Percentiles rank a stretch among this genome's conserved stretches.
Conservation (phyloP, 2,888 invertebrate species). For the Myopa tessellatipennis region DNA sequence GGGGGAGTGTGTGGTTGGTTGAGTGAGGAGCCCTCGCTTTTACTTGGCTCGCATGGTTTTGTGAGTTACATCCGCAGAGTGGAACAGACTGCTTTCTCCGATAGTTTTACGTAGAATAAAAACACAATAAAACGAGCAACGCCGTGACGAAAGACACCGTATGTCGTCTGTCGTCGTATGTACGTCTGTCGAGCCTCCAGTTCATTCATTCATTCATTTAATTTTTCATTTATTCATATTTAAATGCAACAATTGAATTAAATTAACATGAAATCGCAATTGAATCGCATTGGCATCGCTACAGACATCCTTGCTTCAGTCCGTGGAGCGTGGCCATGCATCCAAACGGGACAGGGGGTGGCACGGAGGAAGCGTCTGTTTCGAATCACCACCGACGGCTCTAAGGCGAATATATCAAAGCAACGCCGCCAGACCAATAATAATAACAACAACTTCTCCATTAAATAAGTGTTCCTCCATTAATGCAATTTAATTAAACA, state of each 20-base stretch:
- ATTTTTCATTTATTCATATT: not conserved
- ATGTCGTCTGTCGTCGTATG: too few species aligned
- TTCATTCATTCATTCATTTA: too few species aligned
- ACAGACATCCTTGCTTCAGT: not conserved
- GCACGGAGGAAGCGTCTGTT: conserved; percentile 37
- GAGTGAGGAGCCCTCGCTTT: not conserved
- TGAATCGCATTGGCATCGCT: conserved; percentile 14
- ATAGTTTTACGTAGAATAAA: too few species aligned
- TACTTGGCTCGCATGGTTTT: not conserved
- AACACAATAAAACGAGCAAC: too few species aligned
- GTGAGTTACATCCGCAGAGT: too few species aligned
- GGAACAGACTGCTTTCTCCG: too few species aligned
- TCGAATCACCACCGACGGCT: conserved; percentile 45
- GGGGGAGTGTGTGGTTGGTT: not conserved
- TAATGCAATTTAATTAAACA: conserved; percentile 58
- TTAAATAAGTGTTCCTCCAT: conserved; percentile 54
- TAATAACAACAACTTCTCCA: conserved; percentile 14
- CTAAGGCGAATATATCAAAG: conserved; percentile 50
- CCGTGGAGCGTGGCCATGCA: too few species aligned
- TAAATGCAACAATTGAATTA: conserved; percentile 28
- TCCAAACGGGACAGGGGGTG: not conserved
- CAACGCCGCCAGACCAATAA: conserved; percentile 16
- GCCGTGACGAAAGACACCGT: too few species aligned
- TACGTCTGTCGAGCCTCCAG: too few species aligned
- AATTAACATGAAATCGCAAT: conserved; percentile 38